phyloP scores from a whole-genome alignment of 2,888 invertebrate species.

The Drosophila birchii region DNA sequence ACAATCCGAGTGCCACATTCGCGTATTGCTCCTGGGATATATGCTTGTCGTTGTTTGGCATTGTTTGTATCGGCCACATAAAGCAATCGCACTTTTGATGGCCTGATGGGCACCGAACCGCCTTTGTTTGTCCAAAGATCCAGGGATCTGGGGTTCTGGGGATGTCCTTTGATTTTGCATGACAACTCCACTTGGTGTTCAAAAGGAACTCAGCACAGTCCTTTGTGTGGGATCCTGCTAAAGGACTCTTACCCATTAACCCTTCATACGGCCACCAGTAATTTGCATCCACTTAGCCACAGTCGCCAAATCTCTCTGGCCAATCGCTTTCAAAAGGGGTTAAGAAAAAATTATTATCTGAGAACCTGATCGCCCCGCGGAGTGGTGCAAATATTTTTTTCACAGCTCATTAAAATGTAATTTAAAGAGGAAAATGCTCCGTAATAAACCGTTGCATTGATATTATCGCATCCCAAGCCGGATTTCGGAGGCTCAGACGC shows the following conservation, averaged over 20 bases:
- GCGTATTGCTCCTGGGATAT: constrained; percentile 62
- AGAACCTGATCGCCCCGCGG: too few relatives aligned
- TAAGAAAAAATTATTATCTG: too few relatives aligned
- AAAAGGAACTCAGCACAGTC: constrained; percentile 1
- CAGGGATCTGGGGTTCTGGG: too few relatives aligned
- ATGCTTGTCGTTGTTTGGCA: constrained; percentile 35
- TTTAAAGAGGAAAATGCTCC: constrained; percentile 73
- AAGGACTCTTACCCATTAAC: constrained; percentile 13
- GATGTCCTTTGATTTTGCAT: constrained; percentile 73
- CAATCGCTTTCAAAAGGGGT: constrained; percentile 2
- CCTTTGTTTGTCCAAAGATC: constrained; percentile 41
- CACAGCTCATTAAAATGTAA: constrained; percentile 81
- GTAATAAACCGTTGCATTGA: constrained; percentile 75
- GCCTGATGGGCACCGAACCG: constrained; percentile 40
- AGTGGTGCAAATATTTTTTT: constrained; percentile 75
- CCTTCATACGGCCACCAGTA: constrained; percentile 28
- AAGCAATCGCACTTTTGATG: constrained; percentile 43
- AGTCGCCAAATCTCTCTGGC: constrained; percentile 41
- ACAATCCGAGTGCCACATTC: constrained; percentile 79
- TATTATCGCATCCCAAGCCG: constrained; percentile 54
- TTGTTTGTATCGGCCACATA: constrained; percentile 39
- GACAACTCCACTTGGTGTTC: constrained; percentile 42
- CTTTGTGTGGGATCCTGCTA: constrained; percentile 7
- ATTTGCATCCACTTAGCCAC: constrained; percentile 65
- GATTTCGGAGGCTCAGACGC: constrained; percentile 1